Evolutionary conservation across 2,113 vertebrate species (phyloP), one percentile per base, ranked within the genome.

Genomic region (Psephotus haematonotus): DNA sequence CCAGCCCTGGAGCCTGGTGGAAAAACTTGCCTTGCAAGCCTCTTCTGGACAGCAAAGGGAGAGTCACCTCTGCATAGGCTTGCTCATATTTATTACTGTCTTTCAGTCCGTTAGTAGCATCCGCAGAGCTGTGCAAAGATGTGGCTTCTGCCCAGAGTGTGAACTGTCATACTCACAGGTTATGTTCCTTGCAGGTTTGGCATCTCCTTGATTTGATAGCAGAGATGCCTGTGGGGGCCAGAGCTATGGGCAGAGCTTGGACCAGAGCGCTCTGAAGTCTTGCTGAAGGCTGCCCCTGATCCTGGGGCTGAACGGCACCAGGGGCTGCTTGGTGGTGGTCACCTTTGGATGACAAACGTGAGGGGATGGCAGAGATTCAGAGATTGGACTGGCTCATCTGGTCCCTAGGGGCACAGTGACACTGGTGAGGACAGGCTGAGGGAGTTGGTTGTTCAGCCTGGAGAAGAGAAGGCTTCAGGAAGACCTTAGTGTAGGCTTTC

Each of bases 51-150:
- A 70, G 52, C 12, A 1, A 41, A 86, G 17, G 20, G 44, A 68
- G 76, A 69, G 62, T 89, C 47, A 79, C 2, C 50, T 79, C 35
- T 4, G 2, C 0, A 0, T 70, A 55, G 17, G 31, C 8, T 82
- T 65, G 60, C 13, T 18, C 59, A 27, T 41, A n/a, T 1, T 18
- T 9, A 5, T 0, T 8, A 8, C 0, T 33, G 24, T 43, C 37
- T 85, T 68, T 39, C 33, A 62, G 0, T 62, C 59, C 65, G 11
- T 44, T 74, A 2, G 67, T 46, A 69, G 60, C 23, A 74, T 64
- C 29, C 9, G 10, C 39, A n/a, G 69, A 57, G 43, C 46, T 1
- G 0, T 62, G 50, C 35, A 39, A 28, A 71, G 39, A 23, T 63
- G 46, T 71, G 68, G 44, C 29, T 65, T 17, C 37, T 78, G 68